Percentiles rank a stretch among this genome's conserved stretches.
These are phyloP conservation scores for Malthinus seriepunctatus DNA, from an alignment of 2,888 invertebrate genomes.

Conservation along the genomic window DNA sequence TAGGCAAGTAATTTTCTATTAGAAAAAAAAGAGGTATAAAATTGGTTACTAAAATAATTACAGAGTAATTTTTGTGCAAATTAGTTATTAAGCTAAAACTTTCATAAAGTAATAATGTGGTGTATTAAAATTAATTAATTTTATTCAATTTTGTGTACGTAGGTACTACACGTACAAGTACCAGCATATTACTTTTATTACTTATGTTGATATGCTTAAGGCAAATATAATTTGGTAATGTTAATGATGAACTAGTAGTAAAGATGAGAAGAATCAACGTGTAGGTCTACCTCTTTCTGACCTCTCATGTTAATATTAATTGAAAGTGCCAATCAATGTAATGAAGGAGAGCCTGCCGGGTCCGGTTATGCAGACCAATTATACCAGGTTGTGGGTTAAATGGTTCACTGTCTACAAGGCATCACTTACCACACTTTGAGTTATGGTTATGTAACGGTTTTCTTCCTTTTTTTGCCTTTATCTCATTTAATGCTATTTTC, in stretches of 20 bases:
- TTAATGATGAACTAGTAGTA: slow-evolving; percentile 1
- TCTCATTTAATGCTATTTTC: slow-evolving; percentile 1
- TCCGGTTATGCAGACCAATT: slow-evolving; percentile 38
- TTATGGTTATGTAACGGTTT: slow-evolving; percentile 23
- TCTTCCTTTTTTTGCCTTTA: slow-evolving; percentile 2
- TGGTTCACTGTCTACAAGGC: slow-evolving; percentile 35
- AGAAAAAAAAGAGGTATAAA: no score
- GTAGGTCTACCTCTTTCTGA: slow-evolving; percentile 51
- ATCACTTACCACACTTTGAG: slow-evolving; percentile 23
- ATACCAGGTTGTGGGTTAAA: slow-evolving; percentile 38
- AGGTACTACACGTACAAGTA: no score
- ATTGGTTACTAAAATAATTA: no score
- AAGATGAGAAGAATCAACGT: slow-evolving; percentile 25
- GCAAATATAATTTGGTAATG: neutral
- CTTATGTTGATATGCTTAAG: neutral
- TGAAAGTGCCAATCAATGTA: slow-evolving; percentile 81
- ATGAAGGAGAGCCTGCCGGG: slow-evolving; percentile 56
- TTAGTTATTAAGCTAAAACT: no score
- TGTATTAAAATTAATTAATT: no score
- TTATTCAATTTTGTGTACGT: no score
- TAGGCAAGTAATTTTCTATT: no score
- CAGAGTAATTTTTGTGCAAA: no score
- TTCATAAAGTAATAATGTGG: no score
- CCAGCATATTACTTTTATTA: no score
- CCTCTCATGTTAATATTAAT: slow-evolving; percentile 68